phyloP scores from a whole-genome alignment of 2,113 vertebrate genomes.

The Lagopus muta region DNA sequence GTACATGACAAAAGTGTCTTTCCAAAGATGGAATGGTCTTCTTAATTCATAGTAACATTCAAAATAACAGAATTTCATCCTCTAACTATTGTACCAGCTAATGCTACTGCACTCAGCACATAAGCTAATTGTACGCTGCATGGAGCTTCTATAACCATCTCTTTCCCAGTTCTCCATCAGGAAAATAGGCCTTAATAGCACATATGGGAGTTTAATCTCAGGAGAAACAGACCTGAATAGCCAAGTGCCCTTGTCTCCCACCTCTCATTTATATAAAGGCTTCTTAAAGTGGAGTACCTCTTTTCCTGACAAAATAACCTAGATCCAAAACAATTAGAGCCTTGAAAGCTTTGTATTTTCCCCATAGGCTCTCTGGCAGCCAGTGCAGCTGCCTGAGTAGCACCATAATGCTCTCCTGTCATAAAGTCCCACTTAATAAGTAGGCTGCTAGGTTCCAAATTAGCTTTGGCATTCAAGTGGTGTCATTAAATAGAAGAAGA shows the following conservation, averaged over 20 bases:
- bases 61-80: conserved; percentile 14
- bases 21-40: background rate
- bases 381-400: conserved; percentile 33
- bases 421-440: conserved; percentile 3
- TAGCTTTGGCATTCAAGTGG: background rate
- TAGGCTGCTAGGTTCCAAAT: conserved; percentile 12
- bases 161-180: background rate
- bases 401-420: background rate
- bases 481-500: background rate
- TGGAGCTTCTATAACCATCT: background rate
- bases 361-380: background rate
- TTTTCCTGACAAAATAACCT: conserved; percentile 21
- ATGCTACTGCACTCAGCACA: background rate
- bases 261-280: background rate
- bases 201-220: background rate
- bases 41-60: background rate
- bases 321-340: conserved; percentile 35
- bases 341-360: conserved; percentile 53
- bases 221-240: background rate
- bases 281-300: conserved; percentile 11
- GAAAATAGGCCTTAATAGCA: conserved; percentile 30
- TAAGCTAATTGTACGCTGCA: conserved; percentile 11
- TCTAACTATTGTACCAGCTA: background rate
- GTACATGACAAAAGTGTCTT: background rate
- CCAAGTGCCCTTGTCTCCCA: conserved; percentile 6